These are phyloP conservation scores for Hippocampus zosterae DNA, from an alignment of 2,113 vertebrate genomes.

Conservation along the genomic window DNA sequence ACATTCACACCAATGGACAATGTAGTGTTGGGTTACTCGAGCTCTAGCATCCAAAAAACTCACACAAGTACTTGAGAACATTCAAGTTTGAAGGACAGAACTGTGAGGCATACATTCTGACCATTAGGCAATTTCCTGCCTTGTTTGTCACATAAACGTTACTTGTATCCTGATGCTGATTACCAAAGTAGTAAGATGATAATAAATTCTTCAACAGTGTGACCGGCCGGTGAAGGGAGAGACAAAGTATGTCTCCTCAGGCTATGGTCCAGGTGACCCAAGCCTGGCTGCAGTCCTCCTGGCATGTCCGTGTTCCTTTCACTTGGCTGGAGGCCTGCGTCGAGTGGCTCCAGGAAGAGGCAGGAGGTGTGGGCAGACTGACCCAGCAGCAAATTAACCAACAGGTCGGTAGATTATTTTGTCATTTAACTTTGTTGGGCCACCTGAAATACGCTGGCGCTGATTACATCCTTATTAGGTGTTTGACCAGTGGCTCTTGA, in stretches of 20 bases:
- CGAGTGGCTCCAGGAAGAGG: conserved; percentile 86
- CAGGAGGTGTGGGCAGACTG: conserved; percentile 61
- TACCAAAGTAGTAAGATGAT: background rate
- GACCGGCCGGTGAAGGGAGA: conserved; percentile 6
- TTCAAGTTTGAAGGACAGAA: background rate
- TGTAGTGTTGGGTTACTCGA: background rate
- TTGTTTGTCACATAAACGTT: background rate
- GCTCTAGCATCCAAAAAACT: background rate
- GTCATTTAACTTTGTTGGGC: too few species aligned
- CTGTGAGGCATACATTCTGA: background rate
- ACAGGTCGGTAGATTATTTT: conserved; percentile 64
- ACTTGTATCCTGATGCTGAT: background rate
- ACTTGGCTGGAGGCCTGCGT: conserved; percentile 90
- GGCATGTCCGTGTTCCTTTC: conserved; percentile 84
- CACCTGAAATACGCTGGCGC: too few species aligned
- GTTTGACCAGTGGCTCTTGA: conserved; percentile 93
- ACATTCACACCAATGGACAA: background rate
- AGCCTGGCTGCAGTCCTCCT: conserved; percentile 83
- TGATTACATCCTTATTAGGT: conserved; percentile 62
- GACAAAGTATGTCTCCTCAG: conserved; percentile 43
- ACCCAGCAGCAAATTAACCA: conserved; percentile 84
- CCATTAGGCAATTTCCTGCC: background rate
- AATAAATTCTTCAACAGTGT: background rate
- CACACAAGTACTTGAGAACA: background rate
- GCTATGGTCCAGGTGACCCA: conserved; percentile 64